Evolutionary conservation across 2,113 vertebrate species (phyloP).

Genomic region (Arvicanthis niloticus): DNA sequence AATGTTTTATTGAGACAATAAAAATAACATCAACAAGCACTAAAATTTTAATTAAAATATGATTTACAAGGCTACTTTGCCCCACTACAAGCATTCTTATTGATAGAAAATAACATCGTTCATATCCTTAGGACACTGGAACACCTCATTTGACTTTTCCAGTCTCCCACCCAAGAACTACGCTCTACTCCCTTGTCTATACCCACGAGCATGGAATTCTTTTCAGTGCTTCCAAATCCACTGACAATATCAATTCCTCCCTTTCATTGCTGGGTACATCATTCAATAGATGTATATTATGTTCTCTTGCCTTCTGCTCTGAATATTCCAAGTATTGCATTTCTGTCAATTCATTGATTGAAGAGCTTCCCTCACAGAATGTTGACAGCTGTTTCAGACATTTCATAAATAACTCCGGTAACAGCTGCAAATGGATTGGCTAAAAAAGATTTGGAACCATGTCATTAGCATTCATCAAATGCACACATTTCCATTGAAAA

Average conservation of each 20-base stretch:
- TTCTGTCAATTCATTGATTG: constrained; percentile 83
- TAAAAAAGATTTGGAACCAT: constrained; percentile 67
- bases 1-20: constrained; percentile 82
- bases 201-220: constrained; percentile 72
- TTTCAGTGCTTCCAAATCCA: constrained; percentile 65
- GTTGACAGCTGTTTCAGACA: constrained; percentile 80
- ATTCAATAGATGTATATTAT: constrained; percentile 77
- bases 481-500: constrained; percentile 67
- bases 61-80: constrained; percentile 74
- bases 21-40: constrained; percentile 81
- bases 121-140: constrained; percentile 75
- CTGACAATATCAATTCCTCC: constrained; percentile 56
- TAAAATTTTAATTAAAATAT: constrained; percentile 85
- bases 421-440: constrained; percentile 78
- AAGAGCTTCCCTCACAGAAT: constrained; percentile 76
- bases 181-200: constrained; percentile 66
- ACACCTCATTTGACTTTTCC: constrained; percentile 69
- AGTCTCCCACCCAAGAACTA: constrained; percentile 3
- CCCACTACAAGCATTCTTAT: constrained; percentile 58
- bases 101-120: constrained; percentile 69
- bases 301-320: constrained; percentile 77
- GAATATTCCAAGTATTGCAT: constrained; percentile 77
- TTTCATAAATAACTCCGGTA: constrained; percentile 74
- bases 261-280: constrained; percentile 74
- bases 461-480: constrained; percentile 78